Evolutionary conservation across 2,113 vertebrate genomes (phyloP).

Genomic region (Lynx canadensis): DNA sequence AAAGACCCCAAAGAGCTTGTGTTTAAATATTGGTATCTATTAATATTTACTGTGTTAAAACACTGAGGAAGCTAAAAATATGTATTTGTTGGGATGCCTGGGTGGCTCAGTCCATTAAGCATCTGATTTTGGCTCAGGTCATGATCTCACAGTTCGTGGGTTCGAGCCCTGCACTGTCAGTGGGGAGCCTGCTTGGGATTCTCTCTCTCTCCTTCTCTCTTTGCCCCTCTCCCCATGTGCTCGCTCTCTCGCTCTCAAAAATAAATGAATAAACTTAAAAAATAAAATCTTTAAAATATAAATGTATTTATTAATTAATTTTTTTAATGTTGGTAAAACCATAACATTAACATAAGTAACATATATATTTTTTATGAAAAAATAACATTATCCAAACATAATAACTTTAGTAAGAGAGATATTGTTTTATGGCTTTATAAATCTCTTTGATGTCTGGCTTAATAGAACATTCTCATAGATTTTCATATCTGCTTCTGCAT

Average conservation of each 20-base stretch:
- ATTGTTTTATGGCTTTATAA: constrained; percentile 9
- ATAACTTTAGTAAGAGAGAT: neutral
- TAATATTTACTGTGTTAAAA: constrained; percentile 12
- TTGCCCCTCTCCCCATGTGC: too few relatives aligned
- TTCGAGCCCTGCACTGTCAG: neutral
- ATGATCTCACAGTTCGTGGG: neutral
- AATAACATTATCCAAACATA: constrained; percentile 15
- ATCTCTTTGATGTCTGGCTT: neutral
- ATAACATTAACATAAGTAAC: neutral
- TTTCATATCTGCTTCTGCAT: constrained; percentile 6
- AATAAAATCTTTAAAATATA: neutral
- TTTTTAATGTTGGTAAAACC: neutral
- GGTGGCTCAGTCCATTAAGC: neutral
- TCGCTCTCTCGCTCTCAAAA: too few relatives aligned
- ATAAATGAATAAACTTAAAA: too few relatives aligned
- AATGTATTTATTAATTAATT: neutral
- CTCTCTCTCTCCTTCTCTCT: too few relatives aligned
- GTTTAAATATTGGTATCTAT: neutral
- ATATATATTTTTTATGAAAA: neutral
- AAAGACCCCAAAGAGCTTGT: neutral
- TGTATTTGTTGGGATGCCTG: neutral
- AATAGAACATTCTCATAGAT: neutral
- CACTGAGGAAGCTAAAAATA: neutral
- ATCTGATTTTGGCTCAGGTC: neutral
- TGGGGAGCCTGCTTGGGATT: neutral